Conservation (phyloP, 2,797 vertebrate genomes). For the Synanceia verrucosa region DNA sequence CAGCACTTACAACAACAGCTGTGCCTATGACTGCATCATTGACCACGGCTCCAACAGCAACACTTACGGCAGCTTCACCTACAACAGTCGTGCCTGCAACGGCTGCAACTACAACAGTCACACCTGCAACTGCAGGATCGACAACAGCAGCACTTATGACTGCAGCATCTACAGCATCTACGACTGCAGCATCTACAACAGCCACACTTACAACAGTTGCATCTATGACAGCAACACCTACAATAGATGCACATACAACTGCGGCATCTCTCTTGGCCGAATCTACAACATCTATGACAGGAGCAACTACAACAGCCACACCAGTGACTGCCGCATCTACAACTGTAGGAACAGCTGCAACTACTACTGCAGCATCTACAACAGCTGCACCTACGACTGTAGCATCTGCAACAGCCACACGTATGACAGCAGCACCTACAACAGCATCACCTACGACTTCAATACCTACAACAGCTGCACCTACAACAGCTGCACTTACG, state of each 20-base stretch:
- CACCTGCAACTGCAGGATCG: not conserved
- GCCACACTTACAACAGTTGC: not conserved
- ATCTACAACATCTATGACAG: too few relatives aligned
- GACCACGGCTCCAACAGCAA: not conserved
- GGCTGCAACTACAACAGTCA: not conserved
- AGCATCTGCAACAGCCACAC: not conserved
- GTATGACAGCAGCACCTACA: not conserved
- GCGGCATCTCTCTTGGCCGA: too few relatives aligned
- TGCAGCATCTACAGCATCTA: too few relatives aligned
- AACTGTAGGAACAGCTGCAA: too few relatives aligned
- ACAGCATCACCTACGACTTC: not conserved
- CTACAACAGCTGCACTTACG: not conserved
- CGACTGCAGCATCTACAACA: not conserved
- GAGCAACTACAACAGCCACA: too few relatives aligned
- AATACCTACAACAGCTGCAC: not conserved
- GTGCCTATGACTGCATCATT: too few relatives aligned
- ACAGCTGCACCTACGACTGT: not conserved
- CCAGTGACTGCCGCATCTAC: too few relatives aligned
- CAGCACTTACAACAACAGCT: too few relatives aligned
- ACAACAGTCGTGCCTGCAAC: not conserved
- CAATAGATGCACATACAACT: not conserved
- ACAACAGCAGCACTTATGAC: not conserved
- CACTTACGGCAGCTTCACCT: not conserved
- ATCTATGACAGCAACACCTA: not conserved
- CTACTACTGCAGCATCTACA: not conserved